These are phyloP conservation scores for Bugulina stolonifera DNA, from an alignment of 2,888 invertebrate genomes.

Conservation along the genomic window DNA sequence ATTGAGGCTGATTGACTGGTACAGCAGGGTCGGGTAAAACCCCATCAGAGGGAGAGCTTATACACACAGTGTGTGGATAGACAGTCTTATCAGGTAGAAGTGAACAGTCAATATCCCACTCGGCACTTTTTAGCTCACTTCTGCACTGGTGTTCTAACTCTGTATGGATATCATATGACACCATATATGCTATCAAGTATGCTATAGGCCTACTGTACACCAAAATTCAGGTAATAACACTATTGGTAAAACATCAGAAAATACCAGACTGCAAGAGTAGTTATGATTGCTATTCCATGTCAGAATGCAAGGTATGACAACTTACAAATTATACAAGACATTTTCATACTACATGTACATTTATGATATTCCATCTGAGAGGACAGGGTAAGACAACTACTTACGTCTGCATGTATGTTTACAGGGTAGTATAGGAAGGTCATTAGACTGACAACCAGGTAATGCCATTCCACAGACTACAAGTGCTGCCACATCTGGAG, in stretches of 20 bases:
- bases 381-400: background rate
- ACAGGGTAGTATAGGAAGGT: conserved; percentile 13
- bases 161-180: no score
- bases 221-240: no score
- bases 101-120: conserved; percentile 12
- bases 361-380: background rate
- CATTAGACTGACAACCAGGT: conserved; percentile 2
- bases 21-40: background rate
- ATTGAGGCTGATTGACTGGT: background rate
- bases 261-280: no score
- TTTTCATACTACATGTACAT: no score
- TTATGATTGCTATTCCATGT: no score
- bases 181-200: no score
- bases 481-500: background rate
- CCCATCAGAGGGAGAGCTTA: background rate
- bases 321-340: no score
- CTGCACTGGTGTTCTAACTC: no score
- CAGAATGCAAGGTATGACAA: no score
- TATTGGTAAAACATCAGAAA: no score
- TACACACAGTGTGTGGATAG: background rate
- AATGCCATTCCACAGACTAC: background rate
- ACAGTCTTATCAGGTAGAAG: conserved; percentile 4
- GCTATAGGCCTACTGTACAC: no score
- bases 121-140: no score
- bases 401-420: background rate